Evolutionary conservation across 2,888 invertebrate genomes (phyloP), one percentile per base, ranked within the genome.

Genomic region (Drosophila meridiana): DNA sequence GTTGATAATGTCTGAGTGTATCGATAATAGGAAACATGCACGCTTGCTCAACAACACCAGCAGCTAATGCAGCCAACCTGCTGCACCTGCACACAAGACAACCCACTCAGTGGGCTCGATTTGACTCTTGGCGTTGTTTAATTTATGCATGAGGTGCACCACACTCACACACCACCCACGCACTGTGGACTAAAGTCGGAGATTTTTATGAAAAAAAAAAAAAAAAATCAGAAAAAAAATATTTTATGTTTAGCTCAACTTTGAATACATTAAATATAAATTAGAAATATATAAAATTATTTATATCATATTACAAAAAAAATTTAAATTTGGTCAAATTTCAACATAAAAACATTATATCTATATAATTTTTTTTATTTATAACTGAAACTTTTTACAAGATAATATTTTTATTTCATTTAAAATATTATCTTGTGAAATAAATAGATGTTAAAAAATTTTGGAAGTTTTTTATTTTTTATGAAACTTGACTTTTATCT

Each of bases 81-180:
- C 42, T 42, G 43, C 50, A 47, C 7, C 65, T 62, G 63, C 50
- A 40, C 40, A 59, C 63, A 66, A 59, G 58, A 45, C 50, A 42
- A 11, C 26, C 34, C 64, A 66, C 50, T 50, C 48, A 47, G 50
- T 45, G 40, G 66, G 58, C 34, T 40, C 50, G 53, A 63, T 47
- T 66, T 53, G 60, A 65, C 76, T 68, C 59, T 56, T 59, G 52
- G 59, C 58, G 63, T 32, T 71, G 78, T 73, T 81, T 83, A 90
- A 90, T 90, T 85, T 90, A 87, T 83, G 90, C 83, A 83, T 85
- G 59, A 75, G 63, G 75, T 82, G 86, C 80, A 78, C 78, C 74
- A 48, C 74, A 48, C 48, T 48, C 47, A 28, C 48, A 20, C 76
- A 57, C 47, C 50, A 45, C 56, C 28, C 11, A 32, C 11, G 48